These are phyloP conservation scores for Muntiacus reevesi DNA, from an alignment of 2,113 vertebrate genomes.

Conservation along the genomic window DNA sequence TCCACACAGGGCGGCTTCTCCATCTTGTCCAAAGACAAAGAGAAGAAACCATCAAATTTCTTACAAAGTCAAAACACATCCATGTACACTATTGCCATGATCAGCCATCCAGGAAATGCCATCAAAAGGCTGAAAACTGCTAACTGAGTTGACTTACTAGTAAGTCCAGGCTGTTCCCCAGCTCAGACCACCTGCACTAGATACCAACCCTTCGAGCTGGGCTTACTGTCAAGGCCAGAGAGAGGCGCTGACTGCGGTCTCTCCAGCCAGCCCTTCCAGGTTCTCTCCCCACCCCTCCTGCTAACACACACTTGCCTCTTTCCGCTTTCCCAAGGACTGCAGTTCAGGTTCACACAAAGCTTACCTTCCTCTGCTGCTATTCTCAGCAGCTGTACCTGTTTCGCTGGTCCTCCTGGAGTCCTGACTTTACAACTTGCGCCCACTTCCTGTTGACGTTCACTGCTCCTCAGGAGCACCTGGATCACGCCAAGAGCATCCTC, in stretches of 20 bases:
- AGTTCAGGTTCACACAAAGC: no score
- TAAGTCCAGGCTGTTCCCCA: not conserved
- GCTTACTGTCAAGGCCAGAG: not conserved
- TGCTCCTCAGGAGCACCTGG: not conserved
- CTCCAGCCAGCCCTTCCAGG: no score
- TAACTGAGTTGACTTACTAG: not conserved
- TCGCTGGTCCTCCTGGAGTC: not conserved
- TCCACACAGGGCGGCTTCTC: not conserved
- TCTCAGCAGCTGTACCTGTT: not conserved
- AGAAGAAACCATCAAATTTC: not conserved
- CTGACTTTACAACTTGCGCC: not conserved
- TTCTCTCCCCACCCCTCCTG: not conserved
- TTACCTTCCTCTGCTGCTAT: not conserved
- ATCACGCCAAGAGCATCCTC: not conserved
- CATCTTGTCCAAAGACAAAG: not conserved
- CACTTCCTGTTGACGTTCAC: not conserved
- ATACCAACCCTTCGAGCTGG: not conserved
- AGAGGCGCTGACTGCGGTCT: no score
- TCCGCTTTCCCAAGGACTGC: not conserved
- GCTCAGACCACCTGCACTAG: not conserved
- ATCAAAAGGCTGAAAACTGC: not conserved
- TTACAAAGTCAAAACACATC: not conserved
- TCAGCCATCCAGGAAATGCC: not conserved
- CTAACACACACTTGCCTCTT: not conserved
- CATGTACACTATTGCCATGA: not conserved